Conservation (phyloP, 2,113 vertebrate genomes). For the Tachuris rubrigastra region DNA sequence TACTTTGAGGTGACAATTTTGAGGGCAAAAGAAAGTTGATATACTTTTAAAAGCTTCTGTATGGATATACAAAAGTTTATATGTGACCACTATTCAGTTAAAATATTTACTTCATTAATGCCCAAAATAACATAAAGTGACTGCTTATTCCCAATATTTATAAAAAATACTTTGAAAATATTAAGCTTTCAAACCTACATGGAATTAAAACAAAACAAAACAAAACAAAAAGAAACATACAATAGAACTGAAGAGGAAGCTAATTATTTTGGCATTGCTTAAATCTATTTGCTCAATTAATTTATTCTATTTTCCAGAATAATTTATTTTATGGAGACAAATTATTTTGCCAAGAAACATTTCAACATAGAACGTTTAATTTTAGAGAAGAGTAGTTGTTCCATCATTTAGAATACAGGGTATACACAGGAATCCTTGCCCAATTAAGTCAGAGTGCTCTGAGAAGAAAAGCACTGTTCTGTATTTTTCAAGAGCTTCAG, state of each 20-base stretch:
- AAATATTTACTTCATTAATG: not conserved
- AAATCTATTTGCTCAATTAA: not conserved
- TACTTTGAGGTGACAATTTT: not conserved
- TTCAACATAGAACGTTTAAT: not conserved
- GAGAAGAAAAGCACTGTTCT: not conserved
- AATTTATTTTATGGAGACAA: not conserved
- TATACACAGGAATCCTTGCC: not conserved
- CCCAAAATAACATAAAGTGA: not conserved
- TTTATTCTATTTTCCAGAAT: not conserved
- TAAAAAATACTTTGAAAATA: not conserved
- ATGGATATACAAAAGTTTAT: not conserved
- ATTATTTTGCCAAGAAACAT: not conserved
- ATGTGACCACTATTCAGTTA: not conserved
- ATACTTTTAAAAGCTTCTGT: not conserved
- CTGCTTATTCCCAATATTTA: not conserved
- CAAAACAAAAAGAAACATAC: too few relatives aligned
- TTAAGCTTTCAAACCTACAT: rapidly evolving
- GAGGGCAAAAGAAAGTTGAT: not conserved
- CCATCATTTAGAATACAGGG: not conserved
- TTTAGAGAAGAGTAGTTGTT: not conserved
- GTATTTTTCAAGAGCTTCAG: not conserved
- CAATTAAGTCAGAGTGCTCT: not conserved
- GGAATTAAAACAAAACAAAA: not conserved
- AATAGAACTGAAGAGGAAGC: not conserved
- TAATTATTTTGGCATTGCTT: not conserved